Percentiles rank a stretch among this genome's conserved stretches.
Conservation (phyloP, 2,113 vertebrate genomes). For the Heterotilapia buettikoferi region DNA sequence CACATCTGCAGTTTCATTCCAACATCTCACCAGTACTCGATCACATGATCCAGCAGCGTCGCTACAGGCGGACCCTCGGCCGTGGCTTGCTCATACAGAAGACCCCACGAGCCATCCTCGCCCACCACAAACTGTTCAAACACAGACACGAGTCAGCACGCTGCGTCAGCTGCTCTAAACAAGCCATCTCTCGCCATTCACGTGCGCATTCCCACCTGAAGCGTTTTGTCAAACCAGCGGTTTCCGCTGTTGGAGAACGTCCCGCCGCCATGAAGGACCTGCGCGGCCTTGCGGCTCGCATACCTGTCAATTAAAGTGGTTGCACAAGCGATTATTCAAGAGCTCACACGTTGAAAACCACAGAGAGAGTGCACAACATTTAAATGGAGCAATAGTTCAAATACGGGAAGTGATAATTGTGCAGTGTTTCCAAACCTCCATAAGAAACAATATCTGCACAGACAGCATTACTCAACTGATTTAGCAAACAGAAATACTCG, state of each 20-base stretch:
- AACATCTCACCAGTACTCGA: slow-evolving; percentile 74
- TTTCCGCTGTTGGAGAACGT: slow-evolving; percentile 84
- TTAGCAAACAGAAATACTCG: background rate
- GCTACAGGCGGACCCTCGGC: slow-evolving; percentile 78
- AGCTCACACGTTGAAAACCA: background rate
- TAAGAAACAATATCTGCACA: slow-evolving; percentile 24
- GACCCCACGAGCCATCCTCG: slow-evolving; percentile 81
- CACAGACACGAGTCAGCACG: background rate
- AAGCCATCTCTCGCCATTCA: rapidly evolving
- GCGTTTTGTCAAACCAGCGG: slow-evolving; percentile 84
- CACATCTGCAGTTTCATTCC: background rate
- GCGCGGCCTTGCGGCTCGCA: slow-evolving; percentile 77
- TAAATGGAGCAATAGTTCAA: background rate
- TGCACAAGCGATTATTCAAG: background rate
- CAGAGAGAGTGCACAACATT: background rate
- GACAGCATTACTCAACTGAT: background rate
- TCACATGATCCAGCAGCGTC: slow-evolving; percentile 74
- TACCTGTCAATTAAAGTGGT: slow-evolving; percentile 62
- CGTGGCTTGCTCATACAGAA: slow-evolving; percentile 79
- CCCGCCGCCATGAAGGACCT: slow-evolving; percentile 81
- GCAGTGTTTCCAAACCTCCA: background rate
- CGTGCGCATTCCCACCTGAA: slow-evolving; percentile 66
- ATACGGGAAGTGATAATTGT: background rate
- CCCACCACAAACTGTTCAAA: slow-evolving; percentile 77
- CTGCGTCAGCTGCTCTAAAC: background rate